Evolutionary conservation across 2,888 invertebrate species (phyloP).

Genomic region (Lithosia quadra): DNA sequence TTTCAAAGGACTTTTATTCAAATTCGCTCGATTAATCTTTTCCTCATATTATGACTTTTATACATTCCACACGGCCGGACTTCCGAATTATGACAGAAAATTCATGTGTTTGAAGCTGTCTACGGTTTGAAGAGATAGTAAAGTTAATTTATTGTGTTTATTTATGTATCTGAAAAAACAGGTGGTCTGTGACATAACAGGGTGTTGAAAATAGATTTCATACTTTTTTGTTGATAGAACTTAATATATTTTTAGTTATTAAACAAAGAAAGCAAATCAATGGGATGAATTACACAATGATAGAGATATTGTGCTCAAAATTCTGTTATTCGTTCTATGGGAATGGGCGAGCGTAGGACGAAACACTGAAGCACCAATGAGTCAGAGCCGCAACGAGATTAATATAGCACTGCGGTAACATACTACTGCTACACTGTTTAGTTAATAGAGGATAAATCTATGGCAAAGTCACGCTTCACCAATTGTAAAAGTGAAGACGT

Average conservation of each 20-base stretch:
- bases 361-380: too few relatives aligned
- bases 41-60: conserved; percentile 12
- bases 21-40: conserved; percentile 15
- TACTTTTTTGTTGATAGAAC: not conserved
- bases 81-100: conserved; percentile 9
- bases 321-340: too few relatives aligned
- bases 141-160: conserved; percentile 5
- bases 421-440: too few relatives aligned
- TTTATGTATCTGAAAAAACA: not conserved
- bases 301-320: too few relatives aligned
- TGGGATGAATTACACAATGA: too few relatives aligned
- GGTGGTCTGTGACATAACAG: not conserved
- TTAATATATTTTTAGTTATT: not conserved
- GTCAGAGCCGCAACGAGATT: too few relatives aligned
- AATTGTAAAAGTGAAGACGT: too few relatives aligned
- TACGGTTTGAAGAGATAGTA: not conserved
- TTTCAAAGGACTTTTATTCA: conserved; percentile 11
- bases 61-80: conserved; percentile 16
- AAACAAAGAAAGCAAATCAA: too few relatives aligned
- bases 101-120: conserved; percentile 5
- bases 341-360: too few relatives aligned
- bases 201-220: not conserved
- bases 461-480: too few relatives aligned
- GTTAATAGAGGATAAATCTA: too few relatives aligned
- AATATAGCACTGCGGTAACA: too few relatives aligned